Evolutionary conservation across 1,140 invertebrate species (phyloP).

Genomic region (Megalonaias nervosa): DNA sequence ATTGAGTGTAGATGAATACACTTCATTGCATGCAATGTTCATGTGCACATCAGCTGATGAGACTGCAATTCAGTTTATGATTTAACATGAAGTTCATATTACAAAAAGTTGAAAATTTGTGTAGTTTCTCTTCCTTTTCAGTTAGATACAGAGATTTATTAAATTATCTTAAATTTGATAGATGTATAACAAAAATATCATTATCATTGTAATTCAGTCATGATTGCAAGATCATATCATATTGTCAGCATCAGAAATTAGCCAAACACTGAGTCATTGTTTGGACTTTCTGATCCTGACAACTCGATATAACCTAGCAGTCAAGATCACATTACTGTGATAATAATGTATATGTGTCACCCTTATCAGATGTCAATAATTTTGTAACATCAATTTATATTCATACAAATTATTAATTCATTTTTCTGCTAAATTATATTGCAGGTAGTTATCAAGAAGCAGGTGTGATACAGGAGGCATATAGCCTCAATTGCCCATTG

Average conservation of each 20-base stretch:
- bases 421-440: constrained; percentile 16
- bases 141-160: no score
- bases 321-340: not conserved
- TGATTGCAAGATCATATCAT: no score
- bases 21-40: no score
- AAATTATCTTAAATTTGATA: no score
- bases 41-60: no score
- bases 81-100: no score
- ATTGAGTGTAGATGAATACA: no score
- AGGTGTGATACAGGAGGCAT: constrained; percentile 69
- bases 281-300: not conserved
- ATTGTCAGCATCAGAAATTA: not conserved
- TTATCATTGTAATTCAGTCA: no score
- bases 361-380: not conserved
- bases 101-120: no score
- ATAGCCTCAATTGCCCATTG: constrained; percentile 67
- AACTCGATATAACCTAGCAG: not conserved
- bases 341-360: not conserved
- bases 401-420: not conserved
- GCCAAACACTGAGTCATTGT: not conserved
- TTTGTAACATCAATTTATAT: not conserved
- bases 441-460: constrained; percentile 69
- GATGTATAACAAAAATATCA: no score
- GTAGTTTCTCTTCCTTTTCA: no score
- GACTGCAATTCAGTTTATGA: no score